Evolutionary conservation across 2,113 vertebrate genomes (phyloP).

Genomic region (Pelecanus crispus): DNA sequence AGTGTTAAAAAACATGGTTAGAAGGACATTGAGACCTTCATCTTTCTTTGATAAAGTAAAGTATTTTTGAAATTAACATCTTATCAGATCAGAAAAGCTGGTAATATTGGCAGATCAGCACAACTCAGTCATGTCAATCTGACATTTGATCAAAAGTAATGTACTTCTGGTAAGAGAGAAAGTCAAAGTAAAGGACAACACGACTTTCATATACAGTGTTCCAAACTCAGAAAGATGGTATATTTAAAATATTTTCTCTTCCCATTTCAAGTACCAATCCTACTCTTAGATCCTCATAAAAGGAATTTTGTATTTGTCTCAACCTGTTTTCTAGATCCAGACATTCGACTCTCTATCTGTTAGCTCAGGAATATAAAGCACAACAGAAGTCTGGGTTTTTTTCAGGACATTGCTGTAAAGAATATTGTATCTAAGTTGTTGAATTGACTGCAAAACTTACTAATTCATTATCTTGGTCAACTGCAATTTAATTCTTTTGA

Average conservation of each 20-base stretch:
- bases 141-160: conserved; percentile 41
- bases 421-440: neutral
- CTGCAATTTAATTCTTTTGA: neutral
- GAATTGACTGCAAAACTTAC: neutral
- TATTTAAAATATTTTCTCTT: neutral
- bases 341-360: neutral
- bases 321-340: neutral
- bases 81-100: conserved; percentile 54
- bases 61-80: conserved; percentile 20
- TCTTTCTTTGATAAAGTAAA: conserved; percentile 49
- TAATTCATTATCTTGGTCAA: neutral
- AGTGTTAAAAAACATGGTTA: neutral
- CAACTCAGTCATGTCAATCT: conserved; percentile 35
- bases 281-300: neutral
- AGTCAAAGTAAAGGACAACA: conserved; percentile 33
- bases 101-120: conserved; percentile 43
- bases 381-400: neutral
- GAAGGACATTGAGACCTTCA: conserved; percentile 48
- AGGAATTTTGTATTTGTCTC: neutral
- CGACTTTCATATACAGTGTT: neutral
- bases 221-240: neutral
- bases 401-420: neutral
- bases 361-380: neutral
- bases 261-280: neutral
- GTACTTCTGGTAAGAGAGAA: conserved; percentile 12